Percentiles rank a stretch among this genome's conserved stretches.
phyloP scores from a whole-genome alignment of 2,113 vertebrate species.

The Semnornis frantzii region DNA sequence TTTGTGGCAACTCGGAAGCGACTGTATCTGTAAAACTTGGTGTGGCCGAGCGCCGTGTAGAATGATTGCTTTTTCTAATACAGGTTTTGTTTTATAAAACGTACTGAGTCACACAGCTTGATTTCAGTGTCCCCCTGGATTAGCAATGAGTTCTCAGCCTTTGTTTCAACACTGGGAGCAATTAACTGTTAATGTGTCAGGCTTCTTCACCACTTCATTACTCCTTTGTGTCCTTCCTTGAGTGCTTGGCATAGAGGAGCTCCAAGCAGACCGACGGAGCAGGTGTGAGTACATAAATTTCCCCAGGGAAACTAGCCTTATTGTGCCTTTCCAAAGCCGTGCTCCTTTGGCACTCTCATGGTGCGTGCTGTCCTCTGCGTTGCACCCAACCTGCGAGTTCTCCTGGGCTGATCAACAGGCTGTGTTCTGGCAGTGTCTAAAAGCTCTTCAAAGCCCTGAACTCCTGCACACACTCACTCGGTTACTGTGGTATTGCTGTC shows the following conservation, averaged over 20 bases:
- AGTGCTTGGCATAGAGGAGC: neutral
- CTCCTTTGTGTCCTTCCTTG: neutral
- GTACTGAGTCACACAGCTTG: neutral
- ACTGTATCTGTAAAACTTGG: neutral
- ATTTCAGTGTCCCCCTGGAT: neutral
- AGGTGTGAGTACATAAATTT: neutral
- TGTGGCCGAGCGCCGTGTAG: neutral
- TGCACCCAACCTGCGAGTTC: neutral
- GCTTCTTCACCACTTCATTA: neutral
- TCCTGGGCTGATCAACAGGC: too few relatives aligned
- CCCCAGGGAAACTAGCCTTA: neutral
- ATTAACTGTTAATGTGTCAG: neutral
- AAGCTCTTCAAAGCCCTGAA: neutral
- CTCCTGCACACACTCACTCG: neutral
- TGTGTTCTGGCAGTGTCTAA: neutral
- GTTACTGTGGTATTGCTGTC: rapidly evolving
- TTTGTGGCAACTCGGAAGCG: neutral
- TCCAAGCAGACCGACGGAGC: neutral
- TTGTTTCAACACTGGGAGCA: neutral
- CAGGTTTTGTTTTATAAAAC: neutral
- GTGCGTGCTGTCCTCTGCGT: rapidly evolving
- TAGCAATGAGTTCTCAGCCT: neutral
- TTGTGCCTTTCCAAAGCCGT: neutral
- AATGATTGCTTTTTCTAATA: neutral
- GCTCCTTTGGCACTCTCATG: rapidly evolving